Evolutionary conservation across 2,797 vertebrate genomes (phyloP).

Genomic region (Mormyrus proboscirostris): DNA sequence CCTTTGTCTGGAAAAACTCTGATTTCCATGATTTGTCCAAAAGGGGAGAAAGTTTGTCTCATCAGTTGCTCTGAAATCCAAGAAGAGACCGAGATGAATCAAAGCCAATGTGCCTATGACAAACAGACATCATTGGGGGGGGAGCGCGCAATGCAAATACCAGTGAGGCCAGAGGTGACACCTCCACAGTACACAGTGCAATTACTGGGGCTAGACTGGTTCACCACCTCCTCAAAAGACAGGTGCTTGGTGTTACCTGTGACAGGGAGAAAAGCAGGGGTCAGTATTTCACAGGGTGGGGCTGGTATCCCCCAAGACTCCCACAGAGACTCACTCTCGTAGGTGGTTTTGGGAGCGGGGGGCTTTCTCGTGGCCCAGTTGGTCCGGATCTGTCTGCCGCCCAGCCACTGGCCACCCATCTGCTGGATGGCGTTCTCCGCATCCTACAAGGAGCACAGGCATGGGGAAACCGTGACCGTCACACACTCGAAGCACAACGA

Average conservation of each 20-base stretch:
- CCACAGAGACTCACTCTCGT: constrained; percentile 70
- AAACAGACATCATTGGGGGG: background rate
- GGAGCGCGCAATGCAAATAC: constrained; percentile 47
- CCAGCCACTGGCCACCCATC: constrained; percentile 98
- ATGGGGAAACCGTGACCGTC: background rate
- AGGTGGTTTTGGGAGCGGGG: constrained; percentile 88
- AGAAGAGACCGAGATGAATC: background rate
- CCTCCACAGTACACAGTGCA: constrained; percentile 97
- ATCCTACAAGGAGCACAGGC: constrained; percentile 62
- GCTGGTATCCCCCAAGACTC: background rate
- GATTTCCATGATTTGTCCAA: constrained; percentile 97
- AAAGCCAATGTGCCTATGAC: background rate
- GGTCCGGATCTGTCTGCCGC: constrained; percentile 93
- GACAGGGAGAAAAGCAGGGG: constrained; percentile 1
- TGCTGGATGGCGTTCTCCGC: constrained; percentile 97
- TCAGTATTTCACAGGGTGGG: background rate
- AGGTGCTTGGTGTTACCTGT: constrained; percentile 83
- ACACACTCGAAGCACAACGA: background rate
- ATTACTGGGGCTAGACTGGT: constrained; percentile 94
- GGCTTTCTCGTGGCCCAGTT: constrained; percentile 99
- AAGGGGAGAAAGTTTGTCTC: constrained; percentile 95
- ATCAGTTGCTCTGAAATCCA: constrained; percentile 84
- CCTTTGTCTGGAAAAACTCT: constrained; percentile 97
- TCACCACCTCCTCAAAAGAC: constrained; percentile 91
- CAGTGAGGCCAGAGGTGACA: constrained; percentile 87